phyloP scores from a whole-genome alignment of 2,888 invertebrate genomes.

The Morinoia aosen region DNA sequence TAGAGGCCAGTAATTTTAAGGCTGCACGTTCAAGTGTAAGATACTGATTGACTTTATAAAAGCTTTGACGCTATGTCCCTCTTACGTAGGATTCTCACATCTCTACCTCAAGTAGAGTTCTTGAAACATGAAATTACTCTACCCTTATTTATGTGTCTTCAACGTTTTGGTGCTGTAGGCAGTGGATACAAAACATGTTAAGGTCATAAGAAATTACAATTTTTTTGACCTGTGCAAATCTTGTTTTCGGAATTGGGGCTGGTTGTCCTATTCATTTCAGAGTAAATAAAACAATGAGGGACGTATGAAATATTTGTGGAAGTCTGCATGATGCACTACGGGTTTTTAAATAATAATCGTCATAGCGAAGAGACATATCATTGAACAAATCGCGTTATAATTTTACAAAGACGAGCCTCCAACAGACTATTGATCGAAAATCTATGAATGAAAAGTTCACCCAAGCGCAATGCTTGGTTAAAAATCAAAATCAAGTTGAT shows the following conservation, averaged over 20 bases:
- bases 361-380: not conserved
- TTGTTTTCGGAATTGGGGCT: no score
- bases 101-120: not conserved
- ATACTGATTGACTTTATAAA: not conserved
- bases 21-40: not conserved
- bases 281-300: no score
- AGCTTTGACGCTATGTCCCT: not conserved
- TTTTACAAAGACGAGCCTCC: not conserved
- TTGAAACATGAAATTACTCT: not conserved
- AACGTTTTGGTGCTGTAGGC: not conserved
- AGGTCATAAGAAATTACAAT: no score
- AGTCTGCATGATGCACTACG: not conserved
- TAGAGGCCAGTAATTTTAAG: slow-evolving; percentile 39
- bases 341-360: not conserved
- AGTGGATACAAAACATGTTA: not conserved
- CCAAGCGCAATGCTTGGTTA: no score
- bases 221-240: no score
- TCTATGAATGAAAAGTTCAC: no score
- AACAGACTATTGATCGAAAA: no score
- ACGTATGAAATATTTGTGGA: not conserved
- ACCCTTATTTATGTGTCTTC: not conserved
- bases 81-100: not conserved
- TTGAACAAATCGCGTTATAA: not conserved
- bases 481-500: no score
- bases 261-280: no score